These are phyloP conservation scores for Lordiphosa mommai DNA, from an alignment of 1,140 invertebrate genomes.

Conservation along the genomic window DNA sequence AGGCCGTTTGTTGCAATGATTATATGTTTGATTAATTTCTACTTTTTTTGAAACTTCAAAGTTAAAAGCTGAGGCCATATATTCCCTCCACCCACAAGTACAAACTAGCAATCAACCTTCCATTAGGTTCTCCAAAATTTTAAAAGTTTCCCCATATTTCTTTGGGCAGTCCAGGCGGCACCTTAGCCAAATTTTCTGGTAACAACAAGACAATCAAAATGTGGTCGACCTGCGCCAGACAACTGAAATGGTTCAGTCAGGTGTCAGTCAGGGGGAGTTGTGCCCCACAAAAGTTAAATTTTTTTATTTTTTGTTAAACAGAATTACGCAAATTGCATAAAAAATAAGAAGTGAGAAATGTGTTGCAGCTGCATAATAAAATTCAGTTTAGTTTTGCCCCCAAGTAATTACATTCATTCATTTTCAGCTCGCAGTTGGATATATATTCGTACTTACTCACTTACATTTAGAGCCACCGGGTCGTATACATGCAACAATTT, in stretches of 20 bases:
- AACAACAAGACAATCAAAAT: slow-evolving; percentile 21
- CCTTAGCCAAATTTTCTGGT: slow-evolving; percentile 8
- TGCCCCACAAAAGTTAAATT: background rate
- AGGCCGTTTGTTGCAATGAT: too few relatives aligned
- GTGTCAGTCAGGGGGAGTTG: slow-evolving; percentile 20
- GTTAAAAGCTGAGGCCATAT: too few relatives aligned
- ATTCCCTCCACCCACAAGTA: too few relatives aligned
- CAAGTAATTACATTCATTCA: slow-evolving; percentile 1
- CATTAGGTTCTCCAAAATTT: too few relatives aligned
- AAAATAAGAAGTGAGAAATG: slow-evolving; percentile 31
- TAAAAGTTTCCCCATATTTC: too few relatives aligned
- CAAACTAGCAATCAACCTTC: too few relatives aligned
- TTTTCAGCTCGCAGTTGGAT: background rate
- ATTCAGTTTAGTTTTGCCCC: background rate
- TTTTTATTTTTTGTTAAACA: slow-evolving; percentile 12
- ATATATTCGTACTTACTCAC: background rate
- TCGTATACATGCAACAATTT: slow-evolving; percentile 1
- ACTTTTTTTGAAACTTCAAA: too few relatives aligned
- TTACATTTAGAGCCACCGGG: too few relatives aligned
- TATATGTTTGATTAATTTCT: too few relatives aligned
- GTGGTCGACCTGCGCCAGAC: slow-evolving; percentile 35
- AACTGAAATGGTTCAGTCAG: slow-evolving; percentile 53
- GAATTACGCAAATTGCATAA: slow-evolving; percentile 41
- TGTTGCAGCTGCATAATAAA: slow-evolving; percentile 31
- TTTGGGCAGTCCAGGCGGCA: slow-evolving; percentile 3